These are phyloP conservation scores for Ameiurus melas DNA, from an alignment of 2,113 vertebrate species.

Conservation along the genomic window DNA sequence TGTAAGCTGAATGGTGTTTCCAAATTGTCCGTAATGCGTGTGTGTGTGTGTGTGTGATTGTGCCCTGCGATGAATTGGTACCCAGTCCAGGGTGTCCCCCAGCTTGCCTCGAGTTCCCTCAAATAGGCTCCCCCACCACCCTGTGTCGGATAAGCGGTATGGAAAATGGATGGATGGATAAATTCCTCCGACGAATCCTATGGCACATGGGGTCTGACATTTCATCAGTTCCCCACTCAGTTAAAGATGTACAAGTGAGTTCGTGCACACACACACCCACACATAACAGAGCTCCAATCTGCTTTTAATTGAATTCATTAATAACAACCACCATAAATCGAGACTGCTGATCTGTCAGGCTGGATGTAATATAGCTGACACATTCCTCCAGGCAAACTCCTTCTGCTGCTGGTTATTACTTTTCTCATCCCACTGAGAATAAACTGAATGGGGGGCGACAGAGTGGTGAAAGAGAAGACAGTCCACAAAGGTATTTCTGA, in stretches of 20 bases:
- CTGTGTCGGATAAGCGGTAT: too few species aligned
- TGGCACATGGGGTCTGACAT: neutral
- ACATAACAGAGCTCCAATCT: slow-evolving; percentile 33
- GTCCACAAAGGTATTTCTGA: slow-evolving; percentile 9
- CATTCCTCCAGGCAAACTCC: slow-evolving; percentile 42
- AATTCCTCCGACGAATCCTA: neutral
- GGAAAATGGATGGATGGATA: neutral
- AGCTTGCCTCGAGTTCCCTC: too few species aligned
- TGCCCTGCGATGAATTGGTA: too few species aligned
- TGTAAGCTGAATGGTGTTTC: too few species aligned
- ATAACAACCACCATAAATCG: slow-evolving; percentile 54
- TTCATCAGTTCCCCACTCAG: neutral
- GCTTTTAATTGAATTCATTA: slow-evolving; percentile 64
- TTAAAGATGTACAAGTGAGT: neutral
- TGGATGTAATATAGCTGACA: slow-evolving; percentile 34
- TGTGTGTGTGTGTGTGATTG: too few species aligned
- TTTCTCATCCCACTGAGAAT: slow-evolving; percentile 12
- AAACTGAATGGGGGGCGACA: neutral
- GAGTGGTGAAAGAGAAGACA: neutral
- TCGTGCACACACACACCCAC: neutral
- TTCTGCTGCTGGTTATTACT: slow-evolving; percentile 46
- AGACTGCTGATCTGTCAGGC: slow-evolving; percentile 41
- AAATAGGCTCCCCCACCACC: too few species aligned
- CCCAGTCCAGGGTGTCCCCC: too few species aligned
- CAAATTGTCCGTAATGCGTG: too few species aligned